Percentiles rank a stretch among this genome's conserved stretches.
phyloP scores from a whole-genome alignment of 2,888 invertebrate species.

The Pyrrhosoma nymphula region DNA sequence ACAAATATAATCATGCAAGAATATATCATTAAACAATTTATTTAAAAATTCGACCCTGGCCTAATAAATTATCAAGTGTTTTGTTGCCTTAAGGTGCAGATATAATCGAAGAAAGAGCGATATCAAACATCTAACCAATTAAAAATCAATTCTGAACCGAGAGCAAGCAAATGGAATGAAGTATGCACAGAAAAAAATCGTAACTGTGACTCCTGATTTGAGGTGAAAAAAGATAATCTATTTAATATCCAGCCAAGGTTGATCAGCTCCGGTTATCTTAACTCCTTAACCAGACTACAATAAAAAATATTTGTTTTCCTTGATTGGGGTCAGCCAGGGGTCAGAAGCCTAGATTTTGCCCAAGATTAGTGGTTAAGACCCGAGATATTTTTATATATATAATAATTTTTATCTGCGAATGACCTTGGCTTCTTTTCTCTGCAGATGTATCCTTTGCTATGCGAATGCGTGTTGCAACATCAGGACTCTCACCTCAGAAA shows the following conservation, averaged over 20 bases:
- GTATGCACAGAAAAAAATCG: neutral
- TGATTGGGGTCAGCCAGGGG: constrained; percentile 24
- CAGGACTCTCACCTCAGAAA: neutral
- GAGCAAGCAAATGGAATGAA: neutral
- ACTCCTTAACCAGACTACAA: neutral
- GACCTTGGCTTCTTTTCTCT: constrained; percentile 50
- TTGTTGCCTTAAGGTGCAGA: no score
- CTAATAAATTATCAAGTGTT: no score
- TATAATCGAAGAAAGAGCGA: neutral
- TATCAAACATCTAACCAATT: neutral
- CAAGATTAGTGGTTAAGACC: neutral
- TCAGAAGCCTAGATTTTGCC: constrained; percentile 1
- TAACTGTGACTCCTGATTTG: neutral
- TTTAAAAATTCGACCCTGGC: no score
- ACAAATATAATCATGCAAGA: no score
- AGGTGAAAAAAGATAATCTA: neutral
- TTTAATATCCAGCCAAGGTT: neutral
- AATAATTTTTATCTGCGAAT: neutral
- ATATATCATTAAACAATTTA: no score
- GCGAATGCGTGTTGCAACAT: neutral
- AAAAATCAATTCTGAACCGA: neutral
- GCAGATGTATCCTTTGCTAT: neutral
- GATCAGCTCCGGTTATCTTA: constrained; percentile 7
- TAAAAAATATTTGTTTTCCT: neutral
- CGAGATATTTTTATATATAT: constrained; percentile 23